A percentile compares a stretch with the other conserved stretches of the same genome.
Evolutionary conservation across 2,888 invertebrate species (phyloP).

Genomic region (Sialis fuliginosa): DNA sequence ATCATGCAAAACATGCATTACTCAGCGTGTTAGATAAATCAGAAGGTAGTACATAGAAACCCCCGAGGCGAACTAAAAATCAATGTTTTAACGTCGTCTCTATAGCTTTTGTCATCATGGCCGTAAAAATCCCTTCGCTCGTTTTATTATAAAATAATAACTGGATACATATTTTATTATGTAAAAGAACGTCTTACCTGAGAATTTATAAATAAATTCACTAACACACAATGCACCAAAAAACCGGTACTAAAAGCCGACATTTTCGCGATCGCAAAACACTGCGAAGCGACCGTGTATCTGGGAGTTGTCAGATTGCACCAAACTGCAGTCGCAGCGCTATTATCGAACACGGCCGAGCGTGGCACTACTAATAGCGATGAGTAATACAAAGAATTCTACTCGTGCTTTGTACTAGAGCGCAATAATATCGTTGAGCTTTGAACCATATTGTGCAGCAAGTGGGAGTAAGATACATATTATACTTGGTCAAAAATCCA

Average conservation of each 20-base stretch:
- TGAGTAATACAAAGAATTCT: not conserved
- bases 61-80: not conserved
- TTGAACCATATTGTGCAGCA: too few species aligned
- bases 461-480: too few species aligned
- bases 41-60: too few species aligned
- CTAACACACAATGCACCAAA: constrained; percentile 4
- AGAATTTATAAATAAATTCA: constrained; percentile 1
- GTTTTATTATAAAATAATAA: not conserved
- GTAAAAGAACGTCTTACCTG: constrained; percentile 1
- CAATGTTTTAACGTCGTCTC: constrained; percentile 5
- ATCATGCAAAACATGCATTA: too few species aligned
- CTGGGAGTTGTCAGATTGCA: constrained; percentile 6
- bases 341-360: constrained; percentile 1
- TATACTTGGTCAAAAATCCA: too few species aligned
- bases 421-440: not conserved
- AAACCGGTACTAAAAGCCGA: constrained; percentile 4
- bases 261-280: constrained; percentile 1
- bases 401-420: not conserved
- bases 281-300: not conserved
- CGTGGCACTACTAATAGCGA: not conserved
- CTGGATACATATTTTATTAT: not conserved
- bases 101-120: constrained; percentile 1
- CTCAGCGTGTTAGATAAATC: too few species aligned
- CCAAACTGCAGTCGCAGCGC: constrained; percentile 4
- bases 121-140: not conserved